These are phyloP conservation scores for Drosophila nr. fundita DNA, from an alignment of 2,888 invertebrate genomes.

Conservation along the genomic window DNA sequence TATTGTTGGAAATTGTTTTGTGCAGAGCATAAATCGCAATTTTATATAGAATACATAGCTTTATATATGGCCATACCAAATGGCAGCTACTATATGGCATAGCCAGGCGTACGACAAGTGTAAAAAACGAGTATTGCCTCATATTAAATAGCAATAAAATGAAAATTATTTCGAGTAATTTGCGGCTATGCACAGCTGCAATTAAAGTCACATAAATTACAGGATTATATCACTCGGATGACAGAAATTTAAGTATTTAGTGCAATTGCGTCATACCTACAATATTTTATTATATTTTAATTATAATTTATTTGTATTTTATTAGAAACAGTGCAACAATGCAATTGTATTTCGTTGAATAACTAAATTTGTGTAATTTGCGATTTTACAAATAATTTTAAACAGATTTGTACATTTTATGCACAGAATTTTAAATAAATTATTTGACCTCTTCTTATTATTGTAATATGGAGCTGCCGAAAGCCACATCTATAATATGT, in stretches of 20 bases:
- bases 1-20: slow-evolving; percentile 67
- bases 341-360: background rate
- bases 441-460: background rate
- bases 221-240: slow-evolving; percentile 1
- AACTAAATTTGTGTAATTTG: background rate
- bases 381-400: background rate
- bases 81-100: slow-evolving; percentile 23
- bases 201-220: slow-evolving; percentile 39
- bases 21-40: slow-evolving; percentile 65
- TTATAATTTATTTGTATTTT: background rate
- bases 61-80: slow-evolving; percentile 10
- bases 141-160: slow-evolving; percentile 48
- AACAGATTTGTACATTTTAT: background rate
- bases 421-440: background rate
- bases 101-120: background rate
- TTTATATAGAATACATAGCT: slow-evolving; percentile 49
- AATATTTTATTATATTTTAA: slow-evolving; percentile 12
- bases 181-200: slow-evolving; percentile 40
- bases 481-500: background rate
- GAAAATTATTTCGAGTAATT: slow-evolving; percentile 38
- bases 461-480: background rate
- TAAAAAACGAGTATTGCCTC: slow-evolving; percentile 13
- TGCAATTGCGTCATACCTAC: background rate
- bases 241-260: slow-evolving; percentile 13
- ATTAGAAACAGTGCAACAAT: background rate